Percentiles rank a stretch among this genome's conserved stretches.
phyloP scores from a whole-genome alignment of 2,797 vertebrate genomes.

The Enteromius anoplus region DNA sequence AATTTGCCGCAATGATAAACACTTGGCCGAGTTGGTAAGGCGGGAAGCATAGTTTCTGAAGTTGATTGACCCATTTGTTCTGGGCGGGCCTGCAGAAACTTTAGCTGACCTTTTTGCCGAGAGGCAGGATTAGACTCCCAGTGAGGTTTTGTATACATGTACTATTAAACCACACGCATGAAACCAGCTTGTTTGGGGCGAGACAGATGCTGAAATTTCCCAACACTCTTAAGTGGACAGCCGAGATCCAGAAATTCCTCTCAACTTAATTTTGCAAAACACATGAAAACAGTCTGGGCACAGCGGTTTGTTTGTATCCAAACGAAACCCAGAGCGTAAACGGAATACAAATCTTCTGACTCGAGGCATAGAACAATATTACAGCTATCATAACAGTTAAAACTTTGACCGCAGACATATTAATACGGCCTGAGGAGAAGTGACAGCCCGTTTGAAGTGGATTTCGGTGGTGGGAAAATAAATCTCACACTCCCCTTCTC shows the following conservation, averaged over 20 bases:
- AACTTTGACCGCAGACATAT: constrained; percentile 50
- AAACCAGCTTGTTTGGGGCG: constrained; percentile 62
- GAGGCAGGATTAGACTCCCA: constrained; percentile 57
- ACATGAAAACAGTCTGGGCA: constrained; percentile 52
- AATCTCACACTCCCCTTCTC: constrained; percentile 53
- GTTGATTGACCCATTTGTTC: constrained; percentile 64
- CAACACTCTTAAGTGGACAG: constrained; percentile 58
- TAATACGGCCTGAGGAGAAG: constrained; percentile 57
- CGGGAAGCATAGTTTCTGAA: constrained; percentile 62
- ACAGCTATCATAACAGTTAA: constrained; percentile 45
- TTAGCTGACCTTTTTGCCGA: constrained; percentile 53
- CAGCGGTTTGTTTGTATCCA: constrained; percentile 52
- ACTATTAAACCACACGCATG: constrained; percentile 57
- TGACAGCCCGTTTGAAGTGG: constrained; percentile 54
- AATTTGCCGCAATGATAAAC: constrained; percentile 62
- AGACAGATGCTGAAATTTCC: constrained; percentile 59
- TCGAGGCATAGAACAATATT: constrained; percentile 53
- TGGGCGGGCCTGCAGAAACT: constrained; percentile 67
- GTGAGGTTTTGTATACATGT: constrained; percentile 62
- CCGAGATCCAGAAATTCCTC: constrained; percentile 53
- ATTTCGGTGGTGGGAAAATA: constrained; percentile 72
- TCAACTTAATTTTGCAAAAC: constrained; percentile 50
- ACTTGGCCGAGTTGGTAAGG: constrained; percentile 56
- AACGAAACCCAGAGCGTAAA: constrained; percentile 48
- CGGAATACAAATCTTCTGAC: constrained; percentile 54